Conservation (phyloP, 2,113 vertebrate species). For the Xenopus tropicalis region UCB_Xtro_10.0 CM004445.2:100758001-100758500, state of each 20-base stretch:
- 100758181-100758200: too few relatives aligned
- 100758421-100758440: constrained; percentile 52
- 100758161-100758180: too few relatives aligned
- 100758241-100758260: too few relatives aligned
- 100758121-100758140: too few relatives aligned
- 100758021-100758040: too few relatives aligned
- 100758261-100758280: background rate
- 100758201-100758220: too few relatives aligned
- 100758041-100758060: too few relatives aligned
- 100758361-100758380: background rate
- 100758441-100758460: constrained; percentile 50
- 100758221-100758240: too few relatives aligned
- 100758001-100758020: too few relatives aligned
- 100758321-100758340: background rate
- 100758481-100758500: constrained; percentile 50
- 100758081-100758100: too few relatives aligned
- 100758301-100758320: background rate
- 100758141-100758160: too few relatives aligned
- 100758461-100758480: constrained; percentile 54
- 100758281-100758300: background rate
- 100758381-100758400: background rate
- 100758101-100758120: background rate
- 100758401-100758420: constrained; percentile 2
- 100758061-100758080: too few relatives aligned
- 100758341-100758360: background rate